Evolutionary conservation across 2,113 vertebrate species (phyloP).

Genomic region (Agelaius phoeniceus): DNA sequence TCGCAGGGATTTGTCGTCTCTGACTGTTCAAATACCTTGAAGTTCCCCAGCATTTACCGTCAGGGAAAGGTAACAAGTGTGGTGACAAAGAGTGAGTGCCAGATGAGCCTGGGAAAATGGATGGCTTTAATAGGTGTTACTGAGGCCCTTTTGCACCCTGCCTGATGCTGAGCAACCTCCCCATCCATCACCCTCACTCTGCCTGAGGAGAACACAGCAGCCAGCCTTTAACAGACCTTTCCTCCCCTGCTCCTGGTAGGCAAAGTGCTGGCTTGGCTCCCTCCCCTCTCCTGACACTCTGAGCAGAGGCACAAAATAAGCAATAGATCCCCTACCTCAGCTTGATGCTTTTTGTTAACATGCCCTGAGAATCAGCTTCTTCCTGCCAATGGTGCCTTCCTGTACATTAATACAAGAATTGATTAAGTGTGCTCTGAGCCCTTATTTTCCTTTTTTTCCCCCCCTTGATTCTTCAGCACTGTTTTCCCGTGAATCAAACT

Average conservation of each 20-base stretch:
- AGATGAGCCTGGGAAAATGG: conserved; percentile 33
- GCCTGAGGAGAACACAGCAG: neutral
- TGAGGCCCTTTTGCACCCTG: conserved; percentile 27
- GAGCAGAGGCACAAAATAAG: neutral
- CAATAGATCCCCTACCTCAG: neutral
- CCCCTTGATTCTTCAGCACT: neutral
- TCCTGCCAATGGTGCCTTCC: neutral
- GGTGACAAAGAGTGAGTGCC: conserved; percentile 61
- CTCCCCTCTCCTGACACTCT: neutral
- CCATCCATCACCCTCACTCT: conserved; percentile 30
- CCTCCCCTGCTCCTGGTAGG: neutral
- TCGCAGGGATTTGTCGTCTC: conserved; percentile 51
- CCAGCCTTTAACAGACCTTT: neutral
- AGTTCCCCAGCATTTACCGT: conserved; percentile 34
- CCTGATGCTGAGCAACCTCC: conserved; percentile 3
- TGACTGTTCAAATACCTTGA: conserved; percentile 52
- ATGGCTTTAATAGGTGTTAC: conserved; percentile 59
- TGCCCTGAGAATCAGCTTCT: neutral
- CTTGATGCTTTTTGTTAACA: neutral
- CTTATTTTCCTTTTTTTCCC: neutral
- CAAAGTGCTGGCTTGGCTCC: neutral
- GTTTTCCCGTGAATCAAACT: neutral
- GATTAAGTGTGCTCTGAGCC: neutral
- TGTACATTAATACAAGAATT: neutral
- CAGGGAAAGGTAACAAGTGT: conserved; percentile 49